phyloP scores from a whole-genome alignment of 2,113 vertebrate species.

The Platycercus adscitus region DNA sequence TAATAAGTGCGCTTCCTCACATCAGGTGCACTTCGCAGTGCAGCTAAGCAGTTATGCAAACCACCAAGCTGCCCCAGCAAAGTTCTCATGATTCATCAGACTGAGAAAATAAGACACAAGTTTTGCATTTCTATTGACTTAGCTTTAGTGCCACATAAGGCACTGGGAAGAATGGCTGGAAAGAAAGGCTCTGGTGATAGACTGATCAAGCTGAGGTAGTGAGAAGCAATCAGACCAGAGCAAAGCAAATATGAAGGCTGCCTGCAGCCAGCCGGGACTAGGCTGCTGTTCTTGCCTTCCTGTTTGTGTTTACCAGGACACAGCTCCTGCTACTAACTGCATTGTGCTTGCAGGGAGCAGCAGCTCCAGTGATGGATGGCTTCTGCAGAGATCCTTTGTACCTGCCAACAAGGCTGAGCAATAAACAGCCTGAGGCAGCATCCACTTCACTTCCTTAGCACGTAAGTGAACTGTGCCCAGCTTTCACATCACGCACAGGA shows the following conservation, averaged over 20 bases:
- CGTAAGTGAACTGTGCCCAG: fast-evolving
- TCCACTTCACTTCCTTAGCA: background rate
- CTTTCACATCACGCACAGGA: background rate
- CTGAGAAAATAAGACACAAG: background rate
- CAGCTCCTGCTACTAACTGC: background rate
- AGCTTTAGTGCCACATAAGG: background rate
- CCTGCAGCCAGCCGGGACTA: background rate
- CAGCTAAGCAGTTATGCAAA: background rate
- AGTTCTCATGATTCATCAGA: background rate
- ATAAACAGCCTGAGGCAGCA: background rate
- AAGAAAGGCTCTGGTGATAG: conserved; percentile 23
- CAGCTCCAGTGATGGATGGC: conserved; percentile 15
- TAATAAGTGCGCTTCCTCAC: background rate
- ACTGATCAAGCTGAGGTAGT: background rate
- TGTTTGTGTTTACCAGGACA: conserved; percentile 17
- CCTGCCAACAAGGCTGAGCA: background rate
- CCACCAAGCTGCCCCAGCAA: background rate
- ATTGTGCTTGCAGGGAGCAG: background rate
- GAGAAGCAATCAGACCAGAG: background rate
- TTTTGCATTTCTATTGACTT: conserved; percentile 20
- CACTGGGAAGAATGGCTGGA: background rate
- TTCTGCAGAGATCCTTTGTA: background rate
- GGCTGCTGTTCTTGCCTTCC: background rate
- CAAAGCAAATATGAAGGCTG: conserved; percentile 19
- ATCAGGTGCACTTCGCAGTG: background rate